These are phyloP conservation scores for Gymnoscopelus braueri DNA, from an alignment of 2,797 vertebrate species.

Conservation along the genomic window DNA sequence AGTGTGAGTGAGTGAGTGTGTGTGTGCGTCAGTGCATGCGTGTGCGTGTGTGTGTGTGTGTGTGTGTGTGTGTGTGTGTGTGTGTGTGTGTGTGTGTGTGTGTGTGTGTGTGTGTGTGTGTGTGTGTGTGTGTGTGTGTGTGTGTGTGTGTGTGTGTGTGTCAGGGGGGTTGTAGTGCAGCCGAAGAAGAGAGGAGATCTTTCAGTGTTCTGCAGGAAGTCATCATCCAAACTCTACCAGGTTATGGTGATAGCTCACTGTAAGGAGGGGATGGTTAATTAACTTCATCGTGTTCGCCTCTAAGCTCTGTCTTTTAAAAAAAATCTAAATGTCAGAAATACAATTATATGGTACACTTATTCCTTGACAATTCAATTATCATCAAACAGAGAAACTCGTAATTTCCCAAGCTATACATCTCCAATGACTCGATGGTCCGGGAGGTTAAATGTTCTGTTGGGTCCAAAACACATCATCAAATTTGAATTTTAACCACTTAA, in stretches of 20 bases:
- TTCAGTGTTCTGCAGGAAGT: slow-evolving; percentile 27
- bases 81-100: no score
- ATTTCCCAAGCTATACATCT: slow-evolving; percentile 51
- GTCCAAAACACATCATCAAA: slow-evolving; percentile 5
- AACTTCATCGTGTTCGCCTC: slow-evolving; percentile 65
- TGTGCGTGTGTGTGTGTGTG: no score
- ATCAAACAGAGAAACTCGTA: slow-evolving; percentile 65
- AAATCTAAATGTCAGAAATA: slow-evolving; percentile 63
- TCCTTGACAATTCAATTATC: slow-evolving; percentile 78
- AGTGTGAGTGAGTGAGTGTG: no score
- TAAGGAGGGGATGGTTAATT: slow-evolving; percentile 57
- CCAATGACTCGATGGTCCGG: slow-evolving; percentile 3
- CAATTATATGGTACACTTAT: slow-evolving; percentile 76
- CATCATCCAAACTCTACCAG: slow-evolving; percentile 39
- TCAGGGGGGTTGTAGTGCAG: neutral
- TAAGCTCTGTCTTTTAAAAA: slow-evolving; percentile 51
- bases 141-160: no score
- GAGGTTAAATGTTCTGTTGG: slow-evolving; percentile 24
- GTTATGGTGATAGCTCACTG: slow-evolving; percentile 28
- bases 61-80: no score
- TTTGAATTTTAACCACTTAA: neutral
- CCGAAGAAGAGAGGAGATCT: slow-evolving; percentile 19
- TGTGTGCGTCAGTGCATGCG: no score
- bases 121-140: no score
- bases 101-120: no score